Conservation (phyloP, 2,888 invertebrate genomes). For the Marronus borbonicus region DNA sequence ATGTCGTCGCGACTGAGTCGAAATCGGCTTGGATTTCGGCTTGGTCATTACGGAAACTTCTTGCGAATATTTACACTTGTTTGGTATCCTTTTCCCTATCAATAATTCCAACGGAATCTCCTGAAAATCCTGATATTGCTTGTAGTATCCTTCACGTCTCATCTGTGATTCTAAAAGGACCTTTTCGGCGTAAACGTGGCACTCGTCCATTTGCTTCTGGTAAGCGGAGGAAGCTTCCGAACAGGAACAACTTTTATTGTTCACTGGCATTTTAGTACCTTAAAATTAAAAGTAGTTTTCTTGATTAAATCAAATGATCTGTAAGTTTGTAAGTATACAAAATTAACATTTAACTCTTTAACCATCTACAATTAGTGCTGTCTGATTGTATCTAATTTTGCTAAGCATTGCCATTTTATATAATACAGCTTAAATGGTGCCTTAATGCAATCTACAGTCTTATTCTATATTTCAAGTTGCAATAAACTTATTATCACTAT, state of each 20-base stretch:
- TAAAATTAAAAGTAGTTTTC: not conserved
- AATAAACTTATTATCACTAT: no score
- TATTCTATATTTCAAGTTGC: no score
- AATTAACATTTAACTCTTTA: no score
- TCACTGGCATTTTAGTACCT: not conserved
- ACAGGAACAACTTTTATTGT: constrained; percentile 24
- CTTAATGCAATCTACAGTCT: no score
- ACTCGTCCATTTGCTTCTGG: constrained; percentile 53
- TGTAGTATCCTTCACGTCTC: constrained; percentile 55
- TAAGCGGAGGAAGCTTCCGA: constrained; percentile 38
- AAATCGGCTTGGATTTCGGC: constrained; percentile 28
- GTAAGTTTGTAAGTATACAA: no score
- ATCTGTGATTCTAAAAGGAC: constrained; percentile 56
- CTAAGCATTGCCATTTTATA: no score
- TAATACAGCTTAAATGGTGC: no score
- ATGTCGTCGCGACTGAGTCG: constrained; percentile 23
- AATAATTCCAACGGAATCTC: constrained; percentile 59
- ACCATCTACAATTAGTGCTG: no score
- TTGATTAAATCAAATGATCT: no score
- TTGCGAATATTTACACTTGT: constrained; percentile 33
- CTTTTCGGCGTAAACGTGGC: constrained; percentile 57
- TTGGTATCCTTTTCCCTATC: constrained; percentile 52
- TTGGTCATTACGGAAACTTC: constrained; percentile 34
- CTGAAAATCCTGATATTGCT: constrained; percentile 57
- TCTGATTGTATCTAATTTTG: no score